Percentiles rank a stretch among this genome's conserved stretches.
Evolutionary conservation across 2,888 invertebrate genomes (phyloP).

Genomic region (Erebia ligea): DNA sequence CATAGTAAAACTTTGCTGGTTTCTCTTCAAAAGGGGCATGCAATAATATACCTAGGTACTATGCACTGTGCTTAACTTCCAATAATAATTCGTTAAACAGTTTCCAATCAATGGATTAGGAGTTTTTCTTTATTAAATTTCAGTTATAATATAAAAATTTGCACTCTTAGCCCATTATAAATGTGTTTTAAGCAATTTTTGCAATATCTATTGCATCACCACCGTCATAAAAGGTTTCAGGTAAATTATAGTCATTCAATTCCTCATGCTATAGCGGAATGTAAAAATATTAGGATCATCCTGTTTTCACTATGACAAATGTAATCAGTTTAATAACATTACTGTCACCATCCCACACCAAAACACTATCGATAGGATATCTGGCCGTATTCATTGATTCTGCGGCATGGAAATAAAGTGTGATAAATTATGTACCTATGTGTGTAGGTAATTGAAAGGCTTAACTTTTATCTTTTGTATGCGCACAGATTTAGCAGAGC

Average conservation of each 20-base stretch:
- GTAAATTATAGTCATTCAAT: too few relatives aligned
- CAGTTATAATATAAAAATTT: too few relatives aligned
- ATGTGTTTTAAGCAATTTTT: too few relatives aligned
- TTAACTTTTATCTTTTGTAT: conserved; percentile 48
- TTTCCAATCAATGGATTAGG: not conserved
- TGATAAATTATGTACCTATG: conserved; percentile 9
- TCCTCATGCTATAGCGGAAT: too few relatives aligned
- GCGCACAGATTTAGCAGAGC: conserved; percentile 47
- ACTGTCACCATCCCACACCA: conserved; percentile 56
- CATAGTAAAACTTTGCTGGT: too few relatives aligned
- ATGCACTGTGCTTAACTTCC: too few relatives aligned
- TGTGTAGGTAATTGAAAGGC: conserved; percentile 29
- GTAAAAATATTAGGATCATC: conserved; percentile 23
- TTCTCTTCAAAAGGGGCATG: too few relatives aligned
- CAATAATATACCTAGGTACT: too few relatives aligned
- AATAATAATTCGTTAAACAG: not conserved
- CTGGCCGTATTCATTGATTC: conserved; percentile 60
- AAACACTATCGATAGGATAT: conserved; percentile 57
- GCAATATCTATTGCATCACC: too few relatives aligned
- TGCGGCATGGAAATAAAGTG: conserved; percentile 38
- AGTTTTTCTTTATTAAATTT: not conserved
- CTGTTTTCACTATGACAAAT: conserved; percentile 45
- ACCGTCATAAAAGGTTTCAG: too few relatives aligned
- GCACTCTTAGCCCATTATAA: too few relatives aligned
- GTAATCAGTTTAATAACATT: conserved; percentile 54